Percentiles rank a stretch among this genome's conserved stretches.
Evolutionary conservation across 2,888 invertebrate species (phyloP).

Genomic region (Dasysyrphus tricinctus): DNA sequence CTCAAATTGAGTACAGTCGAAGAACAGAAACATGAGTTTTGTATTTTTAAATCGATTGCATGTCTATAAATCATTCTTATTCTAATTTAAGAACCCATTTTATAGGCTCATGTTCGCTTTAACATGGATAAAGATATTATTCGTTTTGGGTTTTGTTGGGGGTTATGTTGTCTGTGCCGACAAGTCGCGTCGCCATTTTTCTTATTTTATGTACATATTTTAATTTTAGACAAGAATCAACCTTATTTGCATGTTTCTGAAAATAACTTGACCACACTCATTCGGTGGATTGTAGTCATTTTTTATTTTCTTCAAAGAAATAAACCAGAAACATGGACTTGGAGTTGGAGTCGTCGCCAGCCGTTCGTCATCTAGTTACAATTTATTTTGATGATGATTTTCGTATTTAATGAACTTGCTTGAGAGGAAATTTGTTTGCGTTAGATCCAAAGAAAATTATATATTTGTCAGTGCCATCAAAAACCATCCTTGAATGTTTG

Average conservation of each 20-base stretch:
- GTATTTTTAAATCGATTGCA: constrained; percentile 61
- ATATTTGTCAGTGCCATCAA: not conserved
- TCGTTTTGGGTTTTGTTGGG: not conserved
- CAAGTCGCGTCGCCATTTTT: constrained; percentile 15
- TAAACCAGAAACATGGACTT: not conserved
- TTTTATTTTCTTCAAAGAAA: not conserved
- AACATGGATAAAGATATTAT: not conserved
- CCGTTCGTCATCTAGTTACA: too few species aligned
- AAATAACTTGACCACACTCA: not conserved
- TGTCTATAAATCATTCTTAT: constrained; percentile 45
- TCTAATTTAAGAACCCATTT: constrained; percentile 30
- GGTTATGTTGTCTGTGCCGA: not conserved
- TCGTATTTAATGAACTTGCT: not conserved
- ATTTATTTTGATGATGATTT: not conserved
- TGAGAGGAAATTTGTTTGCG: not conserved
- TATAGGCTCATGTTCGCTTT: constrained; percentile 8
- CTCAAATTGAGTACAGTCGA: not conserved
- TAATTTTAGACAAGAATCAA: not conserved
- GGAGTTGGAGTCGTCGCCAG: not conserved
- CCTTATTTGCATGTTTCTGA: not conserved
- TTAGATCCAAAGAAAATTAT: too few species aligned
- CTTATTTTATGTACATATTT: not conserved
- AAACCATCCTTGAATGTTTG: not conserved
- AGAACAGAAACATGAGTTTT: not conserved
- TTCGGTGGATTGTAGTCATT: not conserved